Base-by-base conservation (phyloP, 2,888 invertebrate species). In the Prenolepis imparis region DNA sequence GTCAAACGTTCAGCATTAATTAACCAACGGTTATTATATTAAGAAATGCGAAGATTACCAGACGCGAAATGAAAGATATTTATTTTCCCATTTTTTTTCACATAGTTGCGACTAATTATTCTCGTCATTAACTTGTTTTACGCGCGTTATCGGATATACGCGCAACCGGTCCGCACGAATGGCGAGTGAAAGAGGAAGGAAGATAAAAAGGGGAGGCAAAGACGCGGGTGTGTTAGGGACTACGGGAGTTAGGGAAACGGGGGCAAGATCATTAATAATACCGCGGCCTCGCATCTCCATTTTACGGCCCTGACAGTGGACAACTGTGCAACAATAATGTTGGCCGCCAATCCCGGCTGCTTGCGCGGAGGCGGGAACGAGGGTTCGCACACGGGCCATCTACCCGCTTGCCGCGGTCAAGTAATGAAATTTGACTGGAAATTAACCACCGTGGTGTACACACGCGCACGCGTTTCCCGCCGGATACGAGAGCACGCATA, bases 391-490 rank as follows among this genome's bases (percentile, higher is more conserved):
- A 87, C 86, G 89, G 91, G 91, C 90, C 90, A 90, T 92, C 90
- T 88, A 90, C 88, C 88, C 91, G 89, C 87, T 67, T 68, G 91
- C 90, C 92, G 88, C 92, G 92, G 93, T 92, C 92, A 90, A 93
- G 93, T 94, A 94, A 94, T 94, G 94, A 94, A 94, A 94, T 94
- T 94, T 94, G 93, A 94, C 94, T 94, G 93, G 91, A 93, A 94
- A 94, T 94, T 94, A 94, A 94, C 93, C 93, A 93, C 92, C 91
- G 90, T 89, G 90, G 89, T 92, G 83, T 90, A 89, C 83, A 83
- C 88, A 85, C 84, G 83, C 82, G 66, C 85, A 72, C 81, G 70
- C 74, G 75, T 72, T 73, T 81, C 28, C 84, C 82, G 12, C 73
- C 68, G 18, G 78, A 52, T 3, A 55, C 64, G 52, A 52, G 83